Evolutionary conservation across 2,797 vertebrate species (phyloP), one percentile per base, ranked within the genome.

Genomic region (Eutrigla gurnardus): DNA sequence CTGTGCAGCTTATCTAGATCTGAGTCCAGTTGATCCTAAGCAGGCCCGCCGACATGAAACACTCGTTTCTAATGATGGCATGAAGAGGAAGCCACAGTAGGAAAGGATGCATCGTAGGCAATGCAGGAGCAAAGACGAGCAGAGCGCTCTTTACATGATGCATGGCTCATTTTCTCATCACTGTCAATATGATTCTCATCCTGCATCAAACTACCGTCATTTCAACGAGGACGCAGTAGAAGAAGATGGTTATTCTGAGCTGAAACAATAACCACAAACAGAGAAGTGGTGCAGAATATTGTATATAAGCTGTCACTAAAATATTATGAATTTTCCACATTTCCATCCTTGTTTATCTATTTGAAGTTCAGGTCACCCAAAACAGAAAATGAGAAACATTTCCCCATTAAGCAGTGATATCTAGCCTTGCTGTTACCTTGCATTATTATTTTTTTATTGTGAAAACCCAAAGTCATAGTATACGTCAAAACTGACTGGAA

Each of bases 111-210:
- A 43, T 0, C 68, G 35, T 50, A 10, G 18, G 43, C 46, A 4
- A 36, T 60, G 18, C 18, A 7, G n/a, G 25, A 46, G 46, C 14
- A 52, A 70, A 57, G 25, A 57, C 49, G n/a, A 50, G 12, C 62
- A 52, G 60, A 53, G 37, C 10, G 18, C 40, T 50, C 18, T 46
- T 63, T 55, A 43, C 58, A 8, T 55, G 47, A 69, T 61, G 61
- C 57, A 53, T 72, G 63, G 45, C 47, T 64, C 8, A n/a, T 67
- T 69, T 71, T 69, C 42, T 66, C 57, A 53, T 78, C 46, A 54
- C 12, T 60, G 32, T 59, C 36, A 62, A 47, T 70, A 11, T 61
- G 62, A 63, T 65, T 7, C 45, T 81, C 77, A 78, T 64, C 37
- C 54, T 59, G 42, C 58, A 39, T 58, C 15, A 61, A 70, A 59